Evolutionary conservation across 2,113 vertebrate species (phyloP), one percentile per base, ranked within the genome.

Genomic region (Thunnus thynnus): DNA sequence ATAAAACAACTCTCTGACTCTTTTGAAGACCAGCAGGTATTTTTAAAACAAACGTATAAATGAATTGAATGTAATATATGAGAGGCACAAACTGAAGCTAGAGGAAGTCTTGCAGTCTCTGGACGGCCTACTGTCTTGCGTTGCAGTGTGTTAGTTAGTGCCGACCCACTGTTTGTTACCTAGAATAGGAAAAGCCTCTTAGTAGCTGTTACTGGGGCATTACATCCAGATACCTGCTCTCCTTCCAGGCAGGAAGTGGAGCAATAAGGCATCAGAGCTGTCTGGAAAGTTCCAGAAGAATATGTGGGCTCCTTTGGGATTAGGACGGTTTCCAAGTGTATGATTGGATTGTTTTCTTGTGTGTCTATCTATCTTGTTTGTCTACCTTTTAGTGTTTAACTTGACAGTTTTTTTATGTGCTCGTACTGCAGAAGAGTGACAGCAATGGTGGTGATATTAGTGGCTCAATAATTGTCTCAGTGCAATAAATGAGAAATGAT

Each of bases 131-230:
- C 54, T 80, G 77, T 72, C 7, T 71, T 79, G 57, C 70, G 74
- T 57, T 73, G 52, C 58, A 50, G 27, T 17, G 50, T 61, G 73
- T 32, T 77, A 41, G 57, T 74, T 64, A 66, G 69, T 18, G 50
- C 18, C 69, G 78, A 20, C 80, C 61, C 58, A 72, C 46, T 81
- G 61, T 60, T 67, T 88, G 80, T 76, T 90, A 84, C 90, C 61
- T 62, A 86, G 86, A 93, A 92, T 85, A 88, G 89, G 80, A 89
- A 93, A 94, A 92, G 87, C 91, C 86, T 91, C 90, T 94, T 93
- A 95, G 88, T 77, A n/a, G 71, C 66, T 77, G 73, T 81, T 81
- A 81, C 55, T 44, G 74, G 77, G 54, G 78, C 36, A 86, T 88
- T 88, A 89, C 50, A 58, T 73, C 47, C 65, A 69, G 54, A 71